Percentiles rank a stretch among this genome's conserved stretches.
These are phyloP conservation scores for Acrocyrtus sp. DNA, from an alignment of 2,888 invertebrate species.

Conservation along the genomic window DNA sequence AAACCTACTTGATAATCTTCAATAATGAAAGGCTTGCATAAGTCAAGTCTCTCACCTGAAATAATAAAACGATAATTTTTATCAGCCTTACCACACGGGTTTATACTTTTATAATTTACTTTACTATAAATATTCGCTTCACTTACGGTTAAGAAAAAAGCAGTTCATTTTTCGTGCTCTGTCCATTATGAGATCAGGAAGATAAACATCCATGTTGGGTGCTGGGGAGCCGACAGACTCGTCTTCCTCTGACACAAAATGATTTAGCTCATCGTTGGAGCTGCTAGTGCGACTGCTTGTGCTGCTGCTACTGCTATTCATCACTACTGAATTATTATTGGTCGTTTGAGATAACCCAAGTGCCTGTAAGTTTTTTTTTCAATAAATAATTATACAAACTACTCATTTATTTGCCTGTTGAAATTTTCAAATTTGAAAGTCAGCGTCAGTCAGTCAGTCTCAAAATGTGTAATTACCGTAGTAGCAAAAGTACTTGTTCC, in stretches of 20 bases:
- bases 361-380: not conserved
- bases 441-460: no score
- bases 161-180: slow-evolving; percentile 45
- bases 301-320: slow-evolving; percentile 45
- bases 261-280: slow-evolving; percentile 44
- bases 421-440: no score
- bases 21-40: slow-evolving; percentile 78
- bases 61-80: no score
- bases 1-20: slow-evolving; percentile 91
- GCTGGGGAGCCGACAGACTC: slow-evolving; percentile 45
- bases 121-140: not conserved
- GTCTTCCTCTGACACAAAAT: slow-evolving; percentile 45
- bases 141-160: slow-evolving; percentile 42
- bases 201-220: slow-evolving; percentile 19
- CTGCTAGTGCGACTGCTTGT: slow-evolving; percentile 39
- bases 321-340: slow-evolving; percentile 19
- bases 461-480: slow-evolving; percentile 13
- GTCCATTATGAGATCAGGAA: slow-evolving; percentile 50
- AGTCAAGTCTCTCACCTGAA: slow-evolving; percentile 35
- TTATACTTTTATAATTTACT: no score
- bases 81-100: no score
- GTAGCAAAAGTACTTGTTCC: slow-evolving; percentile 12
- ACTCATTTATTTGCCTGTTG: no score
- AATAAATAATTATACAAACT: no score
- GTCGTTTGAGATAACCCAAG: slow-evolving; percentile 9